phyloP scores from a whole-genome alignment of 2,113 vertebrate species.

The Gallinago undulata region DNA sequence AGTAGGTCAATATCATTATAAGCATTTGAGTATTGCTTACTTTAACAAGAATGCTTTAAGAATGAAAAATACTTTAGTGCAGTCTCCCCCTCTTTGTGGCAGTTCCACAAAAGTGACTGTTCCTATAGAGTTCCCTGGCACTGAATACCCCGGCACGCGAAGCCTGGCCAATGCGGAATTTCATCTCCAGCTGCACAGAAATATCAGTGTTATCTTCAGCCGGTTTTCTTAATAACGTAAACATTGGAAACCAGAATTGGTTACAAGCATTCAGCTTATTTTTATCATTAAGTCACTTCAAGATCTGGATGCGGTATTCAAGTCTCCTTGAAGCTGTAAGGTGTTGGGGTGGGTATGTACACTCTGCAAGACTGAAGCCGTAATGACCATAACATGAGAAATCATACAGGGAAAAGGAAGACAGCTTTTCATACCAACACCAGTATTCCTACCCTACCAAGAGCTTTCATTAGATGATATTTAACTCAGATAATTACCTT shows the following conservation, averaged over 20 bases:
- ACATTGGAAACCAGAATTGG: neutral
- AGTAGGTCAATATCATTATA: neutral
- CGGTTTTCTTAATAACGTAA: neutral
- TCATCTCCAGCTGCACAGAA: neutral
- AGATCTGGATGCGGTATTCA: neutral
- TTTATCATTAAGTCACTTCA: neutral
- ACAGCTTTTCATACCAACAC: neutral
- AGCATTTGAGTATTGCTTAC: neutral
- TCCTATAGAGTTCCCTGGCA: neutral
- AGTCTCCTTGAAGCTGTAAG: neutral
- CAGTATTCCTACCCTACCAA: neutral
- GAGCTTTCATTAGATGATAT: neutral
- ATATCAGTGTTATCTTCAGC: neutral
- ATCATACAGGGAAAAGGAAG: neutral
- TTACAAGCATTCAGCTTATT: neutral
- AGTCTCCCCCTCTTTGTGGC: neutral
- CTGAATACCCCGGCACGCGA: neutral
- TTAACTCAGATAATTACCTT: conserved; percentile 24
- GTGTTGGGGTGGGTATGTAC: neutral
- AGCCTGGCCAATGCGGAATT: neutral
- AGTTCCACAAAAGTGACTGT: neutral
- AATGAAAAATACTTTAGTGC: neutral
- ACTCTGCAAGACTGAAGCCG: neutral
- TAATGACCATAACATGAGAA: neutral
- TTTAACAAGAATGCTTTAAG: neutral